These are phyloP conservation scores for Saxidomus purpurata DNA, from an alignment of 1,140 invertebrate species.

Conservation along the genomic window DNA sequence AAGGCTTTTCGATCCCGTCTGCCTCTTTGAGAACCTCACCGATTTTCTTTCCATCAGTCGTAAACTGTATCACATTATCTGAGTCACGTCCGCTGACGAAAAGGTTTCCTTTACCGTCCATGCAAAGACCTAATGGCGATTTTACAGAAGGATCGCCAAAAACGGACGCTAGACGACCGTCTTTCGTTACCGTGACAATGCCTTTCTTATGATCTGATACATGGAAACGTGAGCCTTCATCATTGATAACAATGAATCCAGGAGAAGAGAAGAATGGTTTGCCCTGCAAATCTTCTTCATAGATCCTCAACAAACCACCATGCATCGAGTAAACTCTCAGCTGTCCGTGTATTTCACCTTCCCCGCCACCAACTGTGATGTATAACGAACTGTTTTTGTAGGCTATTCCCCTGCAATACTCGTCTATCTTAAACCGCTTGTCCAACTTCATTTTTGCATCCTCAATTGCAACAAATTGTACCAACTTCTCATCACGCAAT, in stretches of 20 bases:
- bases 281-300: constrained; percentile 47
- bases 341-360: constrained; percentile 56
- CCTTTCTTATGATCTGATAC: constrained; percentile 43
- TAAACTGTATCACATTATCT: constrained; percentile 45
- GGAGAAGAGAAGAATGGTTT: constrained; percentile 36
- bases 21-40: constrained; percentile 31
- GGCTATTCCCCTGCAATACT: constrained; percentile 57
- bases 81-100: constrained; percentile 49
- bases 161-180: constrained; percentile 29
- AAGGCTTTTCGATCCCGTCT: constrained; percentile 15
- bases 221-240: constrained; percentile 32
- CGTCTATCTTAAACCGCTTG: constrained; percentile 48
- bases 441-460: constrained; percentile 19
- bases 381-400: constrained; percentile 42
- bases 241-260: constrained; percentile 23
- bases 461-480: constrained; percentile 32
- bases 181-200: constrained; percentile 28
- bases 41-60: constrained; percentile 51
- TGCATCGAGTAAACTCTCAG: constrained; percentile 45
- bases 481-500: constrained; percentile 46
- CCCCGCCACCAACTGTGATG: constrained; percentile 43
- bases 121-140: constrained; percentile 36
- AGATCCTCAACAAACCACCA: constrained; percentile 40
- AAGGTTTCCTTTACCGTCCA: constrained; percentile 53
- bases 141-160: constrained; percentile 26